Base-by-base conservation (phyloP, 1,140 invertebrate species). In the Formica exsecta region DNA sequence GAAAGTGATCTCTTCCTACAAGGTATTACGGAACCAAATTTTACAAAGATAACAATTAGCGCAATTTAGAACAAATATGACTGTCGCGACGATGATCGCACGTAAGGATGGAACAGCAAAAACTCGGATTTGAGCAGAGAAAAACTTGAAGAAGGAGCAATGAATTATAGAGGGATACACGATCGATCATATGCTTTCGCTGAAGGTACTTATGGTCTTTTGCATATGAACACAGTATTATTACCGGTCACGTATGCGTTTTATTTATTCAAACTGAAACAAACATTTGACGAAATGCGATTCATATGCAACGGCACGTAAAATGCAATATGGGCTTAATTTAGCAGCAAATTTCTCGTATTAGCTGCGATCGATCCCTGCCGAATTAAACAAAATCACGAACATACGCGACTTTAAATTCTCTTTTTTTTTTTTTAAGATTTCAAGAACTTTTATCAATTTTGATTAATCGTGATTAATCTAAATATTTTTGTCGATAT, bases 11-110 rank as follows among this genome's bases (percentile, higher is more conserved):
- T 85, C 81, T 87, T 81, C 75, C 48, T 81, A 89, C 80, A 86
- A 85, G 76, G 86, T 87, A 86, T 90, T 79, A 85, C 44, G 86
- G 89, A 89, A 89, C 86, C 86, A 91, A 91, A 57, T 38, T 75
- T 76, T 86, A 87, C 51, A 54, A 32, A 32, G 66, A 59, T 71
- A 74, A 66, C 61, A 16, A 84, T 75, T 66, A 77, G 57, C 25
- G 48, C 54, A 84, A 59, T 87, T 76, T 65, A 84, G 68, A 25
- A 75, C 48, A 84, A 74, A 65, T 41, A 77, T 6, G 9, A 51
- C 13, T 68, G 22, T 66, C 25, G n/a, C 36, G 44, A 48, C 13
- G 61, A 79, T 38, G 19, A 66, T 79, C 41, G 59, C 13, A 29
- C 8, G 19, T 8, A 38, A 38, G n/a, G 7, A 71, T 22, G 29